These are phyloP conservation scores for Sciaenops ocellatus DNA, from an alignment of 2,797 vertebrate species.

Conservation along the genomic window DNA sequence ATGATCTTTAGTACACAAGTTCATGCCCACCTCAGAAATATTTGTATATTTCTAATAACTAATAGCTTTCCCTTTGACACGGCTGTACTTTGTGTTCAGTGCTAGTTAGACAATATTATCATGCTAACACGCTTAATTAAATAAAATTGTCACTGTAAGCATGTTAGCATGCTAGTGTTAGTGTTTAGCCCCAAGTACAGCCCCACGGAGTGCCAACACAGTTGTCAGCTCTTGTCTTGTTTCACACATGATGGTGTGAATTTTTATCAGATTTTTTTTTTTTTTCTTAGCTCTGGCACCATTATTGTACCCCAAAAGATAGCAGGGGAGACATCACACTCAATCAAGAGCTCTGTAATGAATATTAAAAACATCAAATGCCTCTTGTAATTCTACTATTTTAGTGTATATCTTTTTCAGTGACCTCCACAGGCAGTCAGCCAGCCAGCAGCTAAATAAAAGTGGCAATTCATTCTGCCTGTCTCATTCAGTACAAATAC, in stretches of 20 bases:
- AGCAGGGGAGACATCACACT: background rate
- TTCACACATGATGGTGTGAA: background rate
- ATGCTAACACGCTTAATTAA: background rate
- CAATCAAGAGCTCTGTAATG: background rate
- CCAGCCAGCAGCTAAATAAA: conserved; percentile 44
- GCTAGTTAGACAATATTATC: background rate
- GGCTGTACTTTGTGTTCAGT: background rate
- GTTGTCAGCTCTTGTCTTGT: background rate
- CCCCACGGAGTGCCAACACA: too few relatives aligned
- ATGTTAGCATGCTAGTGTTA: background rate
- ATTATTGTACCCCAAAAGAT: too few relatives aligned
- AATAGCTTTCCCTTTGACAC: background rate
- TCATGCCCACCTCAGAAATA: too few relatives aligned
- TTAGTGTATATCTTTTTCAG: conserved; percentile 11
- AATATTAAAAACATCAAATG: conserved; percentile 5
- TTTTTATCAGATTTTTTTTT: background rate
- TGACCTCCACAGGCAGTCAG: conserved; percentile 39
- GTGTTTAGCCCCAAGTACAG: background rate
- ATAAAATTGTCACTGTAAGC: too few relatives aligned
- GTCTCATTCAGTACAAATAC: conserved; percentile 35
- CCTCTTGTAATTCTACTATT: conserved; percentile 1
- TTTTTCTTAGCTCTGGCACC: background rate
- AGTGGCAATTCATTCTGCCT: conserved; percentile 53
- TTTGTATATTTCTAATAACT: too few relatives aligned
- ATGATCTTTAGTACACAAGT: background rate